phyloP scores from a whole-genome alignment of 2,888 invertebrate genomes.

The Lasioglossum marginatum region DNA sequence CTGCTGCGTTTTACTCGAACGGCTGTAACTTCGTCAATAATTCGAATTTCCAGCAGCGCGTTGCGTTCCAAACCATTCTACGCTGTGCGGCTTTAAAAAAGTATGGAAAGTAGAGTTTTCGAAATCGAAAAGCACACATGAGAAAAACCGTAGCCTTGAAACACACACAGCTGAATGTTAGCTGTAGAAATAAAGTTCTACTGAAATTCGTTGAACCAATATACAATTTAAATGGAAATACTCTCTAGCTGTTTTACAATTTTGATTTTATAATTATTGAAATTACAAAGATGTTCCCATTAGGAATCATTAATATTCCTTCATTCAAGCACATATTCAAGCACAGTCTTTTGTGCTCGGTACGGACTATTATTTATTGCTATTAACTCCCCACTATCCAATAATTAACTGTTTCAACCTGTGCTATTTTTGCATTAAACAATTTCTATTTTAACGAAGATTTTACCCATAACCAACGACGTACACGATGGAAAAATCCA shows the following conservation, averaged over 20 bases:
- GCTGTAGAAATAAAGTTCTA: not conserved
- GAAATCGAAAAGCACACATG: not conserved
- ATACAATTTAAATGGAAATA: not conserved
- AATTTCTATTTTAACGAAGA: not conserved
- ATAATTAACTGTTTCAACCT: not conserved
- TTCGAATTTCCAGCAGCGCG: not conserved
- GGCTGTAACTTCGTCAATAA: slow-evolving; percentile 2
- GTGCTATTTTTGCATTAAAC: not conserved
- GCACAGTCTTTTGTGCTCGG: too few relatives aligned
- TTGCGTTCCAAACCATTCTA: not conserved
- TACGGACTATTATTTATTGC: too few relatives aligned
- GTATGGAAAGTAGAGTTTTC: not conserved
- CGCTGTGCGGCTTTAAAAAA: not conserved
- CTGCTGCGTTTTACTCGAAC: not conserved
- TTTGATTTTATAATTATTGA: too few relatives aligned
- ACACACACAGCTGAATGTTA: not conserved
- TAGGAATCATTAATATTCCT: too few relatives aligned
- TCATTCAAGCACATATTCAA: too few relatives aligned
- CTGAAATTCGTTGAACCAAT: not conserved
- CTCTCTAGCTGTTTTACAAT: not conserved
- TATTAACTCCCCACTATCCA: not conserved
- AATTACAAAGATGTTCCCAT: not conserved
- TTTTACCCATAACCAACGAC: not conserved
- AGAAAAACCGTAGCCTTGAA: not conserved
- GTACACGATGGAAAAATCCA: not conserved